Conservation (phyloP, 2,113 vertebrate species). For the Odocoileus virginianus region DNA sequence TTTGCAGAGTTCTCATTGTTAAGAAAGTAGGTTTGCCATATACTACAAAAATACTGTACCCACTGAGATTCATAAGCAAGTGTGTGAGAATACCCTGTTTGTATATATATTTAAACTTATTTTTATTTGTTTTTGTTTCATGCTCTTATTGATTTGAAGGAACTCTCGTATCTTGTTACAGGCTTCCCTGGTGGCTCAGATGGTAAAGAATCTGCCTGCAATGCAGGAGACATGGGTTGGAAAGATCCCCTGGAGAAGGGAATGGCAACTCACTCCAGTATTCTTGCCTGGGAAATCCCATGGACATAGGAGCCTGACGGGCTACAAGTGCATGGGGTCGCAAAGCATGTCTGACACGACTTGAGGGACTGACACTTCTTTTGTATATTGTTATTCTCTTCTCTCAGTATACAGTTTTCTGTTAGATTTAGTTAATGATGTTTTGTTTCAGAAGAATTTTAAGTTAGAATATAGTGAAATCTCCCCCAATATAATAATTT, state of each 20-base stretch:
- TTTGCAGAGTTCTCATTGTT: neutral
- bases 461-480: neutral
- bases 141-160: neutral
- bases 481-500: neutral
- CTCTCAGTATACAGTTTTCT: neutral
- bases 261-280: neutral
- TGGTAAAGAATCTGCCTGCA: neutral
- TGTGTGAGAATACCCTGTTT: neutral
- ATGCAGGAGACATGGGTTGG: neutral
- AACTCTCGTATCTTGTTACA: neutral
- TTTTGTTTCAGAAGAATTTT: neutral
- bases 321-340: neutral
- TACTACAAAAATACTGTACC: neutral
- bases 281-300: neutral
- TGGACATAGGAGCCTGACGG: neutral
- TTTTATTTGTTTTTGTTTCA: neutral
- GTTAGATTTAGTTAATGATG: conserved; percentile 1
- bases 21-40: neutral
- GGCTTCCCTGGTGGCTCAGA: neutral
- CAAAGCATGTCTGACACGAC: neutral
- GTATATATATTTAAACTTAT: neutral
- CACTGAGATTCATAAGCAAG: neutral
- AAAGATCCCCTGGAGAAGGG: neutral
- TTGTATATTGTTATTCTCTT: neutral
- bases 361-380: neutral